Percentiles rank a stretch among this genome's conserved stretches.
phyloP scores from a whole-genome alignment of 1,140 invertebrate species.

The Myzus persicae region DNA sequence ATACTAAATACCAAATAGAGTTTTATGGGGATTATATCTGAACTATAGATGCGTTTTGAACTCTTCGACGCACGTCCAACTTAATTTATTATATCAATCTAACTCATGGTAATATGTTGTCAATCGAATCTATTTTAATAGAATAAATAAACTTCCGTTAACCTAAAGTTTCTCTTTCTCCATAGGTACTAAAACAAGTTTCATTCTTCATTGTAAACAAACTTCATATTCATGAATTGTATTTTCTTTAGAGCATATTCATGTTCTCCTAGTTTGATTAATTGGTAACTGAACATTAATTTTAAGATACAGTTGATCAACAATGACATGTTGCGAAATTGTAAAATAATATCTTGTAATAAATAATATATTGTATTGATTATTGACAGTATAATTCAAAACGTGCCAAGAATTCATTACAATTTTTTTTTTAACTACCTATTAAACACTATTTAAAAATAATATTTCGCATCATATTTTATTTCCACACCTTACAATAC shows the following conservation, averaged over 20 bases:
- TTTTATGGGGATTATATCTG: no score
- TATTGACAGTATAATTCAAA: background rate
- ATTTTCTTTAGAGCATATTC: background rate
- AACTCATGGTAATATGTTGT: background rate
- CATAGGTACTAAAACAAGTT: no score
- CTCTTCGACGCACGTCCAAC: background rate
- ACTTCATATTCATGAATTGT: background rate
- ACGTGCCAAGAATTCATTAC: background rate
- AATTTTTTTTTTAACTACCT: background rate
- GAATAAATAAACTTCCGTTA: background rate
- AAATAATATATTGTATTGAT: background rate
- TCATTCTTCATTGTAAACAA: background rate
- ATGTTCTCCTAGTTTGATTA: background rate
- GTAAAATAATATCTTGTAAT: background rate
- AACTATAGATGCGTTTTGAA: background rate
- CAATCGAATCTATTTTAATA: background rate
- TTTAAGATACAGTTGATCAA: background rate
- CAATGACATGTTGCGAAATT: background rate
- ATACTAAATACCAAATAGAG: background rate
- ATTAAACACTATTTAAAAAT: background rate
- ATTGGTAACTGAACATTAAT: slow-evolving; percentile 1
- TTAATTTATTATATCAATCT: background rate
- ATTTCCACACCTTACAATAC: background rate
- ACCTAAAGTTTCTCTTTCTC: background rate
- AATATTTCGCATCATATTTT: background rate